Percentiles rank a stretch among this genome's conserved stretches.
Conservation (phyloP, 2,888 invertebrate genomes). For the Mesorhabditis belari region DNA sequence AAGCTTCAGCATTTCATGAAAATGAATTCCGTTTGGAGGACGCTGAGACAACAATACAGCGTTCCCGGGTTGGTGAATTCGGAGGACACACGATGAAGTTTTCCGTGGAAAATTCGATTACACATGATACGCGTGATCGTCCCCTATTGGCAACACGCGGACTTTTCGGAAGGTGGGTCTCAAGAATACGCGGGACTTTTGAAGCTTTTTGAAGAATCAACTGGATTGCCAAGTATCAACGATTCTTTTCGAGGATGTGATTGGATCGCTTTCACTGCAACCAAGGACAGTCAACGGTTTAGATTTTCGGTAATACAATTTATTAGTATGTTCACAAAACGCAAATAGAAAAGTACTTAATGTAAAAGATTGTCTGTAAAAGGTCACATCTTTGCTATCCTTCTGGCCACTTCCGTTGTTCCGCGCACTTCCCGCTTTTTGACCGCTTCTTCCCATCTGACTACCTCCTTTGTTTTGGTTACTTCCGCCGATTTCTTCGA, state of each 20-base stretch:
- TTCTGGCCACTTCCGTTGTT: too few relatives aligned
- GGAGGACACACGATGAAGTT: slow-evolving; percentile 77
- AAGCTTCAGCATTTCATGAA: slow-evolving; percentile 31
- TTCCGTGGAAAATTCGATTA: slow-evolving; percentile 71
- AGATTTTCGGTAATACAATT: slow-evolving; percentile 38
- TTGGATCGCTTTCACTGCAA: not conserved
- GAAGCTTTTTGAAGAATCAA: slow-evolving; percentile 81
- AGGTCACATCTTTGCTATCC: too few relatives aligned
- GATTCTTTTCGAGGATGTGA: not conserved
- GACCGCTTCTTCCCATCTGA: too few relatives aligned
- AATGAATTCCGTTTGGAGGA: slow-evolving; percentile 62
- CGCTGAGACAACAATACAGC: slow-evolving; percentile 68
- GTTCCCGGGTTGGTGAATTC: slow-evolving; percentile 76
- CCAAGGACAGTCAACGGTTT: slow-evolving; percentile 18
- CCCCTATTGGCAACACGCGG: slow-evolving; percentile 42
- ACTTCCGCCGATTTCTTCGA: too few relatives aligned
- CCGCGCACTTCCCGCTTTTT: too few relatives aligned
- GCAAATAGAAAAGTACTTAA: too few relatives aligned
- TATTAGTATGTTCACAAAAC: too few relatives aligned
- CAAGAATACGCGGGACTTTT: slow-evolving; percentile 82
- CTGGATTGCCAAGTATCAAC: slow-evolving; percentile 57
- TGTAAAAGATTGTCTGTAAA: too few relatives aligned
- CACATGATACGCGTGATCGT: slow-evolving; percentile 56
- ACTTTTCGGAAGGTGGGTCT: slow-evolving; percentile 21
- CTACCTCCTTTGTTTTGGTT: too few relatives aligned